Evolutionary conservation across 2,113 vertebrate species (phyloP).

Genomic region (Podarcis raffonei): DNA sequence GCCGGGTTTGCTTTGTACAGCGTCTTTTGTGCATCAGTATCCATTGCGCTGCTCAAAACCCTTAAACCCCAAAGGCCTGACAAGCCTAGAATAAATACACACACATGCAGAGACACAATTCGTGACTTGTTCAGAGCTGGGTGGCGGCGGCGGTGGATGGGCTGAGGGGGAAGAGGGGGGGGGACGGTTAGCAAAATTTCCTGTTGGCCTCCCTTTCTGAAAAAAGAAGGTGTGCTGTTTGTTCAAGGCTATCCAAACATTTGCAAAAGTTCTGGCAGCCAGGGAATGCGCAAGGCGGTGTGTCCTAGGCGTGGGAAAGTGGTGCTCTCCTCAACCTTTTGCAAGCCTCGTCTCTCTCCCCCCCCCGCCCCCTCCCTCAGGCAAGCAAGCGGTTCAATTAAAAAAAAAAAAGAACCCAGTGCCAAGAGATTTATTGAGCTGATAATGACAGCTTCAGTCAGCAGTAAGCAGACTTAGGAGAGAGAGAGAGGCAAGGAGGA

Average conservation of each 20-base stretch:
- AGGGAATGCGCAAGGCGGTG: constrained; percentile 86
- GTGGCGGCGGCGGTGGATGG: not conserved
- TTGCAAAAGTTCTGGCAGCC: constrained; percentile 90
- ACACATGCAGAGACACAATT: constrained; percentile 24
- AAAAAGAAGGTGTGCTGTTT: constrained; percentile 95
- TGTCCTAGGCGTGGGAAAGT: constrained; percentile 92
- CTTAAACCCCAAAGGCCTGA: constrained; percentile 20
- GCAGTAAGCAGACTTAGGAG: constrained; percentile 71
- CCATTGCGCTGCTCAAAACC: not conserved
- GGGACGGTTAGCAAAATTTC: constrained; percentile 66
- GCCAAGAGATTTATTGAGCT: constrained; percentile 89
- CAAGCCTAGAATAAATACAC: constrained; percentile 46
- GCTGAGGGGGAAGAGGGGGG: not conserved
- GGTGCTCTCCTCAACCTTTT: constrained; percentile 91
- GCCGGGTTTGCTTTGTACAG: not conserved
- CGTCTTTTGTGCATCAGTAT: not conserved
- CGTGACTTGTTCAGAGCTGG: not conserved
- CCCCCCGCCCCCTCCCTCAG: constrained; percentile 66
- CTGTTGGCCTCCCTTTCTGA: constrained; percentile 82
- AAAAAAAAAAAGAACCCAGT: constrained; percentile 56
- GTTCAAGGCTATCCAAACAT: constrained; percentile 97
- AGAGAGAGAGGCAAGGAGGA: constrained; percentile 17
- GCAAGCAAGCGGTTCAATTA: constrained; percentile 70
- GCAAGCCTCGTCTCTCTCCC: constrained; percentile 82
- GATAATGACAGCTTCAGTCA: constrained; percentile 91